These are phyloP conservation scores for Seriola aureovittata DNA, from an alignment of 2,113 vertebrate genomes.

Conservation along the genomic window DNA sequence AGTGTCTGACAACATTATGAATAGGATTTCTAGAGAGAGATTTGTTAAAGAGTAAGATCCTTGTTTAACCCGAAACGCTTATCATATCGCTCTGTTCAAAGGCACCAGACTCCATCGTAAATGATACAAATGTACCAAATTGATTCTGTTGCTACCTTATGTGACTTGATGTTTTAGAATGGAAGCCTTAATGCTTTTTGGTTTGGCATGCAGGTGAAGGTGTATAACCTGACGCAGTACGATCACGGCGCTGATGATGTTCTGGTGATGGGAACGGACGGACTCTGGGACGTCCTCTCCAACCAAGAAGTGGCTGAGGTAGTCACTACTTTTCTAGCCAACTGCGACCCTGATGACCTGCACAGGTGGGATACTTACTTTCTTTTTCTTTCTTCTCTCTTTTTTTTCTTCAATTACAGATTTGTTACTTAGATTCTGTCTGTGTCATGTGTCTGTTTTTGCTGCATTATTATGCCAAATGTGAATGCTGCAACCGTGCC, in stretches of 20 bases:
- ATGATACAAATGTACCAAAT: too few relatives aligned
- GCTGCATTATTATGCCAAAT: background rate
- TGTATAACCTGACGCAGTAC: slow-evolving; percentile 91
- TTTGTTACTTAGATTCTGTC: background rate
- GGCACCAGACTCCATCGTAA: too few relatives aligned
- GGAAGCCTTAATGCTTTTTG: background rate
- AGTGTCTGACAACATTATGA: too few relatives aligned
- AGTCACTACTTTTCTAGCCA: slow-evolving; percentile 92
- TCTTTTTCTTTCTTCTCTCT: background rate
- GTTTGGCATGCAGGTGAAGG: slow-evolving; percentile 86
- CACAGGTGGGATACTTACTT: slow-evolving; percentile 85
- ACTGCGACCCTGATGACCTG: slow-evolving; percentile 96
- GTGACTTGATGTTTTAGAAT: background rate
- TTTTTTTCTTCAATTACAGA: background rate
- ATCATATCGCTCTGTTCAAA: too few relatives aligned
- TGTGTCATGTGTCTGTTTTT: background rate
- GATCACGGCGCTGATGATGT: slow-evolving; percentile 95
- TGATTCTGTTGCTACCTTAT: background rate
- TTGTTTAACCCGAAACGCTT: too few relatives aligned
- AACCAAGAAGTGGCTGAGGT: slow-evolving; percentile 98
- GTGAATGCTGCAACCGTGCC: background rate
- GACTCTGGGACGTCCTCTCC: slow-evolving; percentile 97
- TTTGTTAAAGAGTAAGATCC: too few relatives aligned
- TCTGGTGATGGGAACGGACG: slow-evolving; percentile 95
- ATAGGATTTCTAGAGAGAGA: too few relatives aligned